Evolutionary conservation across 2,113 vertebrate species (phyloP), one percentile per base, ranked within the genome.

Genomic region (Peromyscus maniculatus): DNA sequence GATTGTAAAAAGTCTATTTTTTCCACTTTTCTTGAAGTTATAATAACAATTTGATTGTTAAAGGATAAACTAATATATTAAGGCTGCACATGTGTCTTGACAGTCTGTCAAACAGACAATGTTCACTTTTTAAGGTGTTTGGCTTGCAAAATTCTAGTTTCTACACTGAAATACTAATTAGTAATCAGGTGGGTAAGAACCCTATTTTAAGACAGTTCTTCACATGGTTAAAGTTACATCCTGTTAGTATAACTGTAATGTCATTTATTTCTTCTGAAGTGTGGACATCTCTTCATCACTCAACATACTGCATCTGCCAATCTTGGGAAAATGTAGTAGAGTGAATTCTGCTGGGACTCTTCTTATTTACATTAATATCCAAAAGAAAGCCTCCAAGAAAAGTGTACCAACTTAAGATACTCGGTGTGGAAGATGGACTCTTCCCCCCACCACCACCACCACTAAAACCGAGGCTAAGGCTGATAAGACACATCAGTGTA

Each of bases 11-110:
- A 97, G 87, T 89, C 98, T 98, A 97, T 98, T 98, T 98, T 83
- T 98, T 98, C 96, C 55, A 91, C 52, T 98, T 97, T 96, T 97
- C 93, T 97, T 98, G 96, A 97, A 97, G 96, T 98, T 98, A 92
- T 95, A 98, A 97, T 97, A 98, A 98, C 98, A 98, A 98, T 95
- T 97, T 96, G 97, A 98, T 98, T 97, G 96, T 97, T 98, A 97
- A 96, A 98, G 87, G 96, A 98, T 98, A 97, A 98, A 97, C 97
- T 83, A 97, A 88, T 96, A 97, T 93, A 88, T 98, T 98, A 94
- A 95, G 97, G 96, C 96, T 89, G 93, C 94, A 96, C 91, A 84
- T 71, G 24, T 91, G 80, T 97, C 98, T 97, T 91, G 94, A 98
- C 97, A 96, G 91, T 97, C 86, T 88, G 97, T 98, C 98, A 97